Conservation (phyloP, 2,797 vertebrate genomes). For the Enteromius fasciolatus region DNA sequence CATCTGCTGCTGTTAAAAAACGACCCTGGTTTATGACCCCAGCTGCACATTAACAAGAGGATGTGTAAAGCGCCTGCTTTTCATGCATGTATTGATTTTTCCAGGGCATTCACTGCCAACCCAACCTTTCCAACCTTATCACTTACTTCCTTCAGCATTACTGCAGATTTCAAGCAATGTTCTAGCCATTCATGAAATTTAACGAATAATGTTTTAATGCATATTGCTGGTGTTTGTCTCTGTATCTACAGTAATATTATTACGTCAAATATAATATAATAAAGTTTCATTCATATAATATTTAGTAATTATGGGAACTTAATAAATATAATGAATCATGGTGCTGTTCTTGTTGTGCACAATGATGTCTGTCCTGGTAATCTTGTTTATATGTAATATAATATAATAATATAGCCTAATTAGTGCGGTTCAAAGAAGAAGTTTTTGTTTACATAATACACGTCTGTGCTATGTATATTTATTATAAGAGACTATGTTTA, state of each 20-base stretch:
- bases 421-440: too few species aligned
- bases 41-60: slow-evolving; percentile 12
- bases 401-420: background rate
- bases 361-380: background rate
- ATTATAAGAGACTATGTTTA: too few species aligned
- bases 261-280: background rate
- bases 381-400: background rate
- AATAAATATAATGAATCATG: background rate
- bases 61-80: background rate
- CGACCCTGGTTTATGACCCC: background rate
- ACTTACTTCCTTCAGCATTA: background rate
- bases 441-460: too few species aligned
- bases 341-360: background rate
- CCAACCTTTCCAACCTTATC: background rate
- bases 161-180: background rate
- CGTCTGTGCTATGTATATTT: too few species aligned
- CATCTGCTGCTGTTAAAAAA: slow-evolving; percentile 12
- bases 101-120: background rate
- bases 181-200: background rate
- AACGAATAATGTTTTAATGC: background rate
- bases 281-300: background rate
- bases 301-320: background rate
- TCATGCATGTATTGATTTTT: background rate
- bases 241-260: background rate
- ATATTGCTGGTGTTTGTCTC: background rate